phyloP scores from a whole-genome alignment of 2,888 invertebrate genomes.

The Chaetoderma sp. region DNA sequence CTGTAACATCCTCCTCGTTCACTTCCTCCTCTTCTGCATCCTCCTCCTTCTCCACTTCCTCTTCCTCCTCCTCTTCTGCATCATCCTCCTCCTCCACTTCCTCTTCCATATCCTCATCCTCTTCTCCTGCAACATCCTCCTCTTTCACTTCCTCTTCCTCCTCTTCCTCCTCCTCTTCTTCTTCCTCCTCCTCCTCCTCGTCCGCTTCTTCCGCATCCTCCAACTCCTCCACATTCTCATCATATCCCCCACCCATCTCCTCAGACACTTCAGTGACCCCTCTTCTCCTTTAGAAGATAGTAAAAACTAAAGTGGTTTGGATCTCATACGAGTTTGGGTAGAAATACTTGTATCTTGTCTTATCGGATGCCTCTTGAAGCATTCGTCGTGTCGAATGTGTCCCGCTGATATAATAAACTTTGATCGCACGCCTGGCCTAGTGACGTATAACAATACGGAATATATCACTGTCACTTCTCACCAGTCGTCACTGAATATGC shows the following conservation, averaged over 20 bases:
- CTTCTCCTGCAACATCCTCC: not conserved
- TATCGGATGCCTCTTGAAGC: too few species aligned
- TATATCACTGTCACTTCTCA: too few species aligned
- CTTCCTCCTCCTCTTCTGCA: not conserved
- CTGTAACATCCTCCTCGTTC: not conserved
- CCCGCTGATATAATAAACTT: too few species aligned
- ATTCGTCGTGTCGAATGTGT: too few species aligned
- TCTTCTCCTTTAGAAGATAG: not conserved
- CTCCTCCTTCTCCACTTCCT: not conserved
- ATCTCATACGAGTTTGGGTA: too few species aligned
- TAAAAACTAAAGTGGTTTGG: too few species aligned
- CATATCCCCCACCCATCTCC: not conserved
- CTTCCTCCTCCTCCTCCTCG: slow-evolving; percentile 5
- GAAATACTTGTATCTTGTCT: too few species aligned
- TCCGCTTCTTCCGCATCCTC: not conserved
- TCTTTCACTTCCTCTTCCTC: not conserved
- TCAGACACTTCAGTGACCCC: not conserved
- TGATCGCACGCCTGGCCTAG: too few species aligned
- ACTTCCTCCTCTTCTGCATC: not conserved
- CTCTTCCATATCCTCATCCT: not conserved
- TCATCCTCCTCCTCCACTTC: slow-evolving; percentile 5
- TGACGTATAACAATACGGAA: too few species aligned
- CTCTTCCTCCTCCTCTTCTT: not conserved
- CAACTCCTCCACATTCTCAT: not conserved
- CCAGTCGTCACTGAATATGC: too few species aligned